These are phyloP conservation scores for Petromus typicus DNA, from an alignment of 2,113 vertebrate species.

Conservation along the genomic window DNA sequence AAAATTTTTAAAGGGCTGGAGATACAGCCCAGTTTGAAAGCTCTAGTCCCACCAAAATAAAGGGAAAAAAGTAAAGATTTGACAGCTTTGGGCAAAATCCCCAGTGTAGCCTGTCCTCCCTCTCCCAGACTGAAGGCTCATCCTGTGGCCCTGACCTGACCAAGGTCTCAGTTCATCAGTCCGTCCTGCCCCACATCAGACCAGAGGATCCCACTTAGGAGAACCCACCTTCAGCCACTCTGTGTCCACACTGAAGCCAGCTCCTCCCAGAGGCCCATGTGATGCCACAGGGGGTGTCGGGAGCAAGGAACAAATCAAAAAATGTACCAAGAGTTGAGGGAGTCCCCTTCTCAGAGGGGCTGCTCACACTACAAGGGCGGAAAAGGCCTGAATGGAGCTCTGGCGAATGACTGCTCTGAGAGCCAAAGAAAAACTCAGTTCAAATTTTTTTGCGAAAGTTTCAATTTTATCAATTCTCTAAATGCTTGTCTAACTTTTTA, in stretches of 20 bases:
- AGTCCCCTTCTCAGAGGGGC: too few species aligned
- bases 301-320: background rate
- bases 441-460: background rate
- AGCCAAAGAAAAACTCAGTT: conserved; percentile 19
- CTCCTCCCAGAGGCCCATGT: background rate
- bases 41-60: background rate
- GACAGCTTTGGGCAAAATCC: background rate
- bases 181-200: background rate
- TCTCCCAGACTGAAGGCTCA: background rate
- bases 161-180: background rate
- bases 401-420: background rate
- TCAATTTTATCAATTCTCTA: conserved; percentile 34
- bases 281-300: accelerated
- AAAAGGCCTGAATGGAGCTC: background rate
- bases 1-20: background rate
- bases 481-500: conserved; percentile 3
- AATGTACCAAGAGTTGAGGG: background rate
- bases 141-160: background rate
- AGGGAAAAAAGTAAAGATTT: background rate
- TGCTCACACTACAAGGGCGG: accelerated
- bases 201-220: too few species aligned
- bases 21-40: background rate
- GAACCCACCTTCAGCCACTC: background rate
- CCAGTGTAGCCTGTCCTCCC: background rate
- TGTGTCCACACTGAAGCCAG: background rate